Conservation (phyloP, 2,113 vertebrate genomes). For the Pholis gunnellus region DNA sequence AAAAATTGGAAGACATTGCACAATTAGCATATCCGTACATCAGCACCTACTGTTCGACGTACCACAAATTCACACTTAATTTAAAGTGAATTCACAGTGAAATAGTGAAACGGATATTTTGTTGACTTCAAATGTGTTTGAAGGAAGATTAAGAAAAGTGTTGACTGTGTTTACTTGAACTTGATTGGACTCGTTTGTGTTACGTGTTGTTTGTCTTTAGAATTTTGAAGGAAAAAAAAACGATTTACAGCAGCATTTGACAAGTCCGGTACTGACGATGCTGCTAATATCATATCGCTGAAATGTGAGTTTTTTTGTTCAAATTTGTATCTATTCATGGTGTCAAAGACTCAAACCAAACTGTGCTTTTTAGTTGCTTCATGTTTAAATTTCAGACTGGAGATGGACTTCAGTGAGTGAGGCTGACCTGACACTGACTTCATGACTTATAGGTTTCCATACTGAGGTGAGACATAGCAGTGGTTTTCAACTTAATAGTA, state of each 20-base stretch:
- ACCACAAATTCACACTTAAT: constrained; percentile 32
- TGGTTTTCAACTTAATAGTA: background rate
- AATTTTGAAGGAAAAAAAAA: constrained; percentile 37
- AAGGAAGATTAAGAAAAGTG: constrained; percentile 36
- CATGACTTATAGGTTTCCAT: background rate
- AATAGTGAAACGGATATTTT: constrained; percentile 42
- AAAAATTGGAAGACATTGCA: constrained; percentile 36
- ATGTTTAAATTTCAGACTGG: constrained; percentile 21
- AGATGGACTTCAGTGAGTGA: background rate
- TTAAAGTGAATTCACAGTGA: constrained; percentile 25
- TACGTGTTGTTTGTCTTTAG: constrained; percentile 57
- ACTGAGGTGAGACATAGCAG: constrained; percentile 7
- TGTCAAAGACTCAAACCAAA: constrained; percentile 22
- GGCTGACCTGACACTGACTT: constrained; percentile 1
- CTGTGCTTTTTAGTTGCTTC: constrained; percentile 29
- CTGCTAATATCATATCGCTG: constrained; percentile 23
- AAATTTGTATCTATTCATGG: constrained; percentile 5
- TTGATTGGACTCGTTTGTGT: constrained; percentile 66
- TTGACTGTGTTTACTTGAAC: constrained; percentile 61
- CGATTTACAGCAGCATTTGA: constrained; percentile 32
- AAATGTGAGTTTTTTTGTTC: background rate
- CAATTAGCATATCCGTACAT: constrained; percentile 39
- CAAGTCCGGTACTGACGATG: constrained; percentile 16
- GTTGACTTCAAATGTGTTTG: constrained; percentile 37
- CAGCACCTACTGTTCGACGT: constrained; percentile 15